Conservation (phyloP, 2,888 invertebrate genomes). For the Eledona agricola region DNA sequence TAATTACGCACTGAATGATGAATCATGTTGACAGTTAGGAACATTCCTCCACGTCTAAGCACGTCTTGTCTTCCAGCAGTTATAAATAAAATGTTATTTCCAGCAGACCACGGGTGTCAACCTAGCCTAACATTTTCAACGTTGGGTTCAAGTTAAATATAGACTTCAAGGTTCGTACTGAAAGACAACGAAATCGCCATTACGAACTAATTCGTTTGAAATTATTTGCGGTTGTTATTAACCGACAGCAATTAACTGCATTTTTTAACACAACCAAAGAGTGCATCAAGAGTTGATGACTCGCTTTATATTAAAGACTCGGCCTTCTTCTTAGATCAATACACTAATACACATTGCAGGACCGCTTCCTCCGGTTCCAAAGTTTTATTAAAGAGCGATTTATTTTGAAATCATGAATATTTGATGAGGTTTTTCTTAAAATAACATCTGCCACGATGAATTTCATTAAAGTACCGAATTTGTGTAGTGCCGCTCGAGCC, state of each 20-base stretch:
- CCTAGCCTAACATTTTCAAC: conserved; percentile 58
- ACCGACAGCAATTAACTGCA: too few species aligned
- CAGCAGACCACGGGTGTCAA: conserved; percentile 52
- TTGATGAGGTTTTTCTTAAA: conserved; percentile 13
- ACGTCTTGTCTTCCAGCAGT: conserved; percentile 41
- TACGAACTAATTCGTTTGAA: too few species aligned
- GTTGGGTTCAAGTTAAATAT: conserved; percentile 57
- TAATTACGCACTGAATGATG: too few species aligned
- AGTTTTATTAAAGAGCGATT: conserved; percentile 16
- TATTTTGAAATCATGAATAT: conserved; percentile 21
- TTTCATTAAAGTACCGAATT: conserved; percentile 13
- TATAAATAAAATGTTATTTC: conserved; percentile 55
- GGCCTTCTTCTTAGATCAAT: conserved; percentile 17
- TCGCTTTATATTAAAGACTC: conserved; percentile 8
- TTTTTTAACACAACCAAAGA: too few species aligned
- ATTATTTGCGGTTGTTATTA: too few species aligned
- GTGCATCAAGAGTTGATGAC: too few species aligned
- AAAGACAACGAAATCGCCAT: too few species aligned
- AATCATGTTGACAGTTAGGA: conserved; percentile 36
- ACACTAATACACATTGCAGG: conserved; percentile 21
- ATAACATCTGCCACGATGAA: conserved; percentile 2
- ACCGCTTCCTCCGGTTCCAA: conserved; percentile 6
- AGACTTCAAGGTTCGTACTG: conserved; percentile 47
- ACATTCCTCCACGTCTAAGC: conserved; percentile 47
- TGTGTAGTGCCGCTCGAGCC: too few species aligned